These are phyloP conservation scores for Triops longicaudatus DNA, from an alignment of 1,140 invertebrate genomes.

Conservation along the genomic window DNA sequence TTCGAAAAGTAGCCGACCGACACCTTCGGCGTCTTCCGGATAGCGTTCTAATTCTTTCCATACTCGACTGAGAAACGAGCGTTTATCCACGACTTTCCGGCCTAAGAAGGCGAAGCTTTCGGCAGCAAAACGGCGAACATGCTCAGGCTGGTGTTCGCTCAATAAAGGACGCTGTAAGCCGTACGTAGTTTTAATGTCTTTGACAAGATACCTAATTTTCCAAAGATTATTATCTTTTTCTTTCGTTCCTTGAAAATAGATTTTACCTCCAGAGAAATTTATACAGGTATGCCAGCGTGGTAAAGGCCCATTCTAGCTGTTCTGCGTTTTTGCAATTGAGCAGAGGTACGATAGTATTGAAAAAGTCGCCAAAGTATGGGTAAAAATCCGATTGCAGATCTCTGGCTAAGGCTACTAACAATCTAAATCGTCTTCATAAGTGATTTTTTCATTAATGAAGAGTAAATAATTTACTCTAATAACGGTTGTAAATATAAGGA, in stretches of 20 bases:
- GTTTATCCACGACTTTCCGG: constrained; percentile 72
- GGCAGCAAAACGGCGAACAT: constrained; percentile 85
- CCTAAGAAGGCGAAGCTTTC: constrained; percentile 89
- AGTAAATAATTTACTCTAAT: constrained; percentile 59
- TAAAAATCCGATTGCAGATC: constrained; percentile 83
- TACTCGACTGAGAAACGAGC: constrained; percentile 60
- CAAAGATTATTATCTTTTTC: neutral
- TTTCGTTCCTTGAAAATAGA: neutral
- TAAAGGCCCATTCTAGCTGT: constrained; percentile 69
- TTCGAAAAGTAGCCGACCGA: constrained; percentile 76
- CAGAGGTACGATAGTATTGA: constrained; percentile 59
- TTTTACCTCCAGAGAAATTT: constrained; percentile 69
- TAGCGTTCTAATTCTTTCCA: constrained; percentile 55
- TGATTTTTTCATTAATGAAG: constrained; percentile 27
- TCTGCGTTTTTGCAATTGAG: constrained; percentile 69
- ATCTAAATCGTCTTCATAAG: constrained; percentile 44
- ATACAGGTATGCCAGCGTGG: constrained; percentile 76
- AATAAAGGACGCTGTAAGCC: constrained; percentile 64
- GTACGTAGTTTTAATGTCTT: constrained; percentile 64
- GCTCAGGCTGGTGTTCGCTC: constrained; percentile 57
- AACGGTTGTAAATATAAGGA: constrained; percentile 64
- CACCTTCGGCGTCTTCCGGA: constrained; percentile 60
- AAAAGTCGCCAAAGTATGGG: constrained; percentile 58
- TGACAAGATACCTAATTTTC: constrained; percentile 49
- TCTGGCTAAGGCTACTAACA: constrained; percentile 70